Evolutionary conservation across 1,140 invertebrate species (phyloP), one percentile per base, ranked within the genome.

Genomic region (Akabosia matsudoensis): DNA sequence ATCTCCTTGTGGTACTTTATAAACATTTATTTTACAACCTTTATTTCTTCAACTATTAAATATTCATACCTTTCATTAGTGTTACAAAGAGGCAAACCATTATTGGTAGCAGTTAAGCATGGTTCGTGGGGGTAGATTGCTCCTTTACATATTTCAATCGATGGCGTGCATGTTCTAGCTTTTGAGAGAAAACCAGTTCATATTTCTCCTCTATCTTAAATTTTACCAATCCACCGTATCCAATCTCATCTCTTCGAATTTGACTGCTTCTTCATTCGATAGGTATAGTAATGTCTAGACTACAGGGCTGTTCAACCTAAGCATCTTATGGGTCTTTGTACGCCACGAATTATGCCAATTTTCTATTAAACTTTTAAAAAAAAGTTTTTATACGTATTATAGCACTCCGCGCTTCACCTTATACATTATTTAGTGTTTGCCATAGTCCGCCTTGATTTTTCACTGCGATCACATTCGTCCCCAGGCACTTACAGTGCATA

Each of bases 151-250:
- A n/a, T n/a, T n/a, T n/a, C n/a, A n/a, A n/a, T n/a, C n/a, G n/a
- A n/a, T n/a, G n/a, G n/a, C n/a, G n/a, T n/a, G n/a, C 14, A 30
- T 67, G 61, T 24, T 30, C 61, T 67, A 30, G 28, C 28, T 67
- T 67, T 30, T 67, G 61, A 67, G 4, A 30, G 24, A 67, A 67
- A 67, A 67, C 61, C 61, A 67, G 61, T 67, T 67, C 61, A 30
- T 67, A 30, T 30, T 56, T 10, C 37, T 24, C n/a, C 10, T 56
- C 54, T 24, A 45, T 56, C 10, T 56, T 10, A 13, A 56, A n/a
- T 22, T 56, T 56, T 45, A 45, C 18, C 7, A 10, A 7, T 45
- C 37, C 37, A 45, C 18, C 18, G 18, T 45, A n/a, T n/a, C n/a
- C 37, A 45, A 18, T 18, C 37, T 45, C 37, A 45, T 45, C 7